phyloP scores from a whole-genome alignment of 2,113 vertebrate genomes.

The Rhynchopsitta pachyrhyncha region DNA sequence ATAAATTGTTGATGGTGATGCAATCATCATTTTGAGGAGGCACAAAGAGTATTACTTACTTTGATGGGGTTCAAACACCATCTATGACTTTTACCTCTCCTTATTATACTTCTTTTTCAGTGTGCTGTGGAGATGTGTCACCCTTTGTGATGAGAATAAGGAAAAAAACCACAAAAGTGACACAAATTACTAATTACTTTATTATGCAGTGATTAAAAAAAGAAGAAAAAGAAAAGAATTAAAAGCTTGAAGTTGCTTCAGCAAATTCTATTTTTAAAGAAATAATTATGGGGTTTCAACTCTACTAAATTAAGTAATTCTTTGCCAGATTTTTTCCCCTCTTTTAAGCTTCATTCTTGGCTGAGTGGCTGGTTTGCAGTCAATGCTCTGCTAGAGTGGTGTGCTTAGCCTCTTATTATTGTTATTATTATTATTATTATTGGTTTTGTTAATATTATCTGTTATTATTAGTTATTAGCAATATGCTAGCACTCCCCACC shows the following conservation, averaged over 20 bases:
- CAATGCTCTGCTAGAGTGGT: neutral
- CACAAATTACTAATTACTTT: slow-evolving; percentile 81
- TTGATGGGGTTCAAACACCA: neutral
- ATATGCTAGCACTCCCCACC: neutral
- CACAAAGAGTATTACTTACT: neutral
- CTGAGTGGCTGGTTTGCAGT: slow-evolving; percentile 40
- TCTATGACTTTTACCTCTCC: neutral
- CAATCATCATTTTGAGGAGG: neutral
- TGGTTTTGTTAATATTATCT: neutral
- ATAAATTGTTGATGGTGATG: neutral
- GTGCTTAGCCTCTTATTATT: neutral
- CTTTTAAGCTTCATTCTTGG: slow-evolving; percentile 60
- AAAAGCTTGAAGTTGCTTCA: slow-evolving; percentile 75
- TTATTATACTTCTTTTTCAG: neutral
- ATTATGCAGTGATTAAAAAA: slow-evolving; percentile 69
- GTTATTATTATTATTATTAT: neutral
- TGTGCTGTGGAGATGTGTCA: slow-evolving; percentile 40
- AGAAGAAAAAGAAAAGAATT: slow-evolving; percentile 38
- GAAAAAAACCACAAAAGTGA: slow-evolving; percentile 68
- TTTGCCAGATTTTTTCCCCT: slow-evolving; percentile 32
- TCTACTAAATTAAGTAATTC: slow-evolving; percentile 72
- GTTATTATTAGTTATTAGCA: neutral
- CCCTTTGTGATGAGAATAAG: slow-evolving; percentile 59
- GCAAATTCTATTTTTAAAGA: slow-evolving; percentile 79
- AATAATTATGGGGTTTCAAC: slow-evolving; percentile 76